Conservation (phyloP, 2,888 invertebrate species). For the Chloromyia formosa region DNA sequence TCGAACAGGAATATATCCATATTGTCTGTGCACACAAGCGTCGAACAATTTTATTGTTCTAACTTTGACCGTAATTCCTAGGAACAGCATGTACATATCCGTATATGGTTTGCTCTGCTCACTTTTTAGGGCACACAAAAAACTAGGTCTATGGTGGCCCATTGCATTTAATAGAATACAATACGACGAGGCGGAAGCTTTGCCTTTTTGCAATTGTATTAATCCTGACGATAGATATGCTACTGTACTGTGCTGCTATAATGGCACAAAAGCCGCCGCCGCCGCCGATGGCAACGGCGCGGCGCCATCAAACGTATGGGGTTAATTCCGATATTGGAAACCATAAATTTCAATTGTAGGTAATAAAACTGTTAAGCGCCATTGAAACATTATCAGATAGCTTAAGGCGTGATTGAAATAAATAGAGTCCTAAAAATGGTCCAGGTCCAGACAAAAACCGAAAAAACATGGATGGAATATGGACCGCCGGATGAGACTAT, state of each 20-base stretch:
- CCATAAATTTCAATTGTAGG: constrained; percentile 49
- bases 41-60: constrained; percentile 30
- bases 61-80: constrained; percentile 26
- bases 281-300: neutral
- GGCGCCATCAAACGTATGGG: neutral
- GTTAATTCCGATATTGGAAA: constrained; percentile 43
- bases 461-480: constrained; percentile 26
- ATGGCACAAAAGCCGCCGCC: neutral
- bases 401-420: constrained; percentile 50
- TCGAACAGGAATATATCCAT: neutral
- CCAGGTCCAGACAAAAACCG: constrained; percentile 4
- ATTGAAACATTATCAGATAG: constrained; percentile 51
- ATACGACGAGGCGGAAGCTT: neutral
- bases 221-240: neutral
- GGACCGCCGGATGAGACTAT: neutral
- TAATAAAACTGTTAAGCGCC: constrained; percentile 50
- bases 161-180: constrained; percentile 20
- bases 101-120: constrained; percentile 11
- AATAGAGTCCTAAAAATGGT: constrained; percentile 45
- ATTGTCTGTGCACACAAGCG: neutral
- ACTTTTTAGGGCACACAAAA: neutral
- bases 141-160: neutral
- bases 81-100: neutral
- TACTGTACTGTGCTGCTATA: neutral
- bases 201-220: constrained; percentile 13